These are phyloP conservation scores for Acanthiza pusilla DNA, from an alignment of 2,797 vertebrate species.

Conservation along the genomic window DNA sequence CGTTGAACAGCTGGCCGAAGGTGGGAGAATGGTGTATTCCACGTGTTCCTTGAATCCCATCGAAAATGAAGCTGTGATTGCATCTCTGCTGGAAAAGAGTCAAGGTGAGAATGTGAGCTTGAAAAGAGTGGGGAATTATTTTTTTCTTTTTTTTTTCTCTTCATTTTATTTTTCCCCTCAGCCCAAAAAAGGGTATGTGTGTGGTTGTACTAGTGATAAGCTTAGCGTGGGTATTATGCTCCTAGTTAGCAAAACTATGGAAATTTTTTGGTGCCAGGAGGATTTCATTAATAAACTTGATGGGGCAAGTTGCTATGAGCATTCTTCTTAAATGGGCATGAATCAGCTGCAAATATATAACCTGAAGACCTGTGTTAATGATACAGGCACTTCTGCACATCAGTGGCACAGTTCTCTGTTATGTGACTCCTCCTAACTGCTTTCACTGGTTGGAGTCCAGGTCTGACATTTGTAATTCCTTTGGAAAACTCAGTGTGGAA, in stretches of 20 bases:
- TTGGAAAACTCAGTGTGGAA: neutral
- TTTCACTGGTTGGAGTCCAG: neutral
- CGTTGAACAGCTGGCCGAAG: slow-evolving; percentile 92
- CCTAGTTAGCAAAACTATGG: neutral
- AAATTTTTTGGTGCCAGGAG: neutral
- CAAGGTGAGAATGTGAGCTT: slow-evolving; percentile 79
- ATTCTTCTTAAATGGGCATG: neutral
- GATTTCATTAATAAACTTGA: neutral
- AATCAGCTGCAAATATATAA: neutral
- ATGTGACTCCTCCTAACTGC: neutral
- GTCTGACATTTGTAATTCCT: neutral
- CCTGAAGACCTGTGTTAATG: neutral
- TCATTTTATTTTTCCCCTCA: neutral
- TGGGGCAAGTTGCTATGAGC: neutral
- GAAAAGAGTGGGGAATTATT: neutral
- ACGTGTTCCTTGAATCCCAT: slow-evolving; percentile 95
- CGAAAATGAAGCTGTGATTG: slow-evolving; percentile 93
- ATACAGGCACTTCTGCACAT: neutral
- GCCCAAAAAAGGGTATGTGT: neutral
- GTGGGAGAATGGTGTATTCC: slow-evolving; percentile 96
- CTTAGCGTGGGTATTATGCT: neutral
- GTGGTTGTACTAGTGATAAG: neutral
- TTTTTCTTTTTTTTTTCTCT: too few species aligned
- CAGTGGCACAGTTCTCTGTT: neutral
- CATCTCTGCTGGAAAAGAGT: slow-evolving; percentile 91